Evolutionary conservation across 2,888 invertebrate genomes (phyloP), one percentile per base, ranked within the genome.

Genomic region (Sturmia bella): DNA sequence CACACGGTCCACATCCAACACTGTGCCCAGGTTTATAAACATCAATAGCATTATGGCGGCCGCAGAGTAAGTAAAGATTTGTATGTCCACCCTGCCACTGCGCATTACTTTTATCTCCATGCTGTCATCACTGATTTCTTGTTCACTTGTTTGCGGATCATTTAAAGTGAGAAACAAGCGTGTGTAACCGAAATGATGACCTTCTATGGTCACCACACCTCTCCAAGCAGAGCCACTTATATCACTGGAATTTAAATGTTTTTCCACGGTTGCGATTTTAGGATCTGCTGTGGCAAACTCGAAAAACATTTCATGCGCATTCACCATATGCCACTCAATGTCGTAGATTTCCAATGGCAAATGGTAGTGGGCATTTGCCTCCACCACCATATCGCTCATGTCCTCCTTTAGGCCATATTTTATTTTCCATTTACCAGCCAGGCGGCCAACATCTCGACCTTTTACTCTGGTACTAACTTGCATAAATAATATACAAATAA

Each of bases 21-120:
- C 96, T 88, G 96, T 96, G 0, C 97, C 97, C 91, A 97, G 96
- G 92, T 96, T 97, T 83, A 97, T 93, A 88, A 96, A 97, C 87
- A 96, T 94, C 24, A 97, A 91, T 1, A 95, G 93, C 37, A 95
- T 93, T 83, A 97, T 92, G 21, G 93, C 92, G 1, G 94, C 94
- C 9, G 97, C 95, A 84, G 94, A 94, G 63, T 91, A 92, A 0
- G 94, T 93, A 88, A 96, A 96, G 32, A 95, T 90, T 0, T 90
- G 92, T 90, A 96, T 95, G 66, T 85, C 78, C 5, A 85, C 63
- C 24, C 73, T 76, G 1, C 84, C 74, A 5, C 43, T 70, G 24
- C 87, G 85, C 37, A 83, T n/a, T 6, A 87, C 83, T 0, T 68
- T 72, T 7, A 87, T 59, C 2, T 63, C 41, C 24, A 86, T 45